Conservation (phyloP, 2,797 vertebrate species). For the Poecilia picta region DNA sequence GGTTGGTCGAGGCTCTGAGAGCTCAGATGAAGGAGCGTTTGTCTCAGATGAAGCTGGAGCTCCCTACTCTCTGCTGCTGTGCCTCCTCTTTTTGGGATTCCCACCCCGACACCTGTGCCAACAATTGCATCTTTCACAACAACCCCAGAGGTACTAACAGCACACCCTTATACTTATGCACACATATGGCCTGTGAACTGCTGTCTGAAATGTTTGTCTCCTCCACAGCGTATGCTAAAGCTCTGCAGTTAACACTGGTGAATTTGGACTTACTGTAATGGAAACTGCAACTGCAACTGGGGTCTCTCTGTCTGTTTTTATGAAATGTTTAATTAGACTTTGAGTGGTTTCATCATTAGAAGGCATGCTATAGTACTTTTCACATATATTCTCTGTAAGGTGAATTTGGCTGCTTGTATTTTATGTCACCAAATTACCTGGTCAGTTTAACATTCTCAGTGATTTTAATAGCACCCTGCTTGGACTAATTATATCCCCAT, state of each 20-base stretch:
- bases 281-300: not conserved
- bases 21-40: slow-evolving; percentile 82
- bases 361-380: not conserved
- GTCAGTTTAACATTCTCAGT: not conserved
- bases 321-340: not conserved
- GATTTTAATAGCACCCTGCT: not conserved
- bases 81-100: slow-evolving; percentile 92
- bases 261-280: slow-evolving; percentile 75
- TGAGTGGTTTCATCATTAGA: too few relatives aligned
- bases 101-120: slow-evolving; percentile 93
- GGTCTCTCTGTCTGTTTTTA: not conserved
- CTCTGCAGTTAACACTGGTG: slow-evolving; percentile 82
- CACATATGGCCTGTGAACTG: not conserved
- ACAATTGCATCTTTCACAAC: slow-evolving; percentile 94
- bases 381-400: not conserved
- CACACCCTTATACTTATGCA: too few relatives aligned
- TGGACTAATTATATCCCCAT: not conserved
- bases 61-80: slow-evolving; percentile 91
- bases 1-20: slow-evolving; percentile 62
- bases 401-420: not conserved
- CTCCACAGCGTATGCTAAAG: slow-evolving; percentile 84
- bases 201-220: slow-evolving; percentile 15
- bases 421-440: not conserved
- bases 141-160: slow-evolving; percentile 82
- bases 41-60: slow-evolving; percentile 73